Conservation (phyloP, 2,797 vertebrate genomes). For the Chaetophractus vellerosus region DNA sequence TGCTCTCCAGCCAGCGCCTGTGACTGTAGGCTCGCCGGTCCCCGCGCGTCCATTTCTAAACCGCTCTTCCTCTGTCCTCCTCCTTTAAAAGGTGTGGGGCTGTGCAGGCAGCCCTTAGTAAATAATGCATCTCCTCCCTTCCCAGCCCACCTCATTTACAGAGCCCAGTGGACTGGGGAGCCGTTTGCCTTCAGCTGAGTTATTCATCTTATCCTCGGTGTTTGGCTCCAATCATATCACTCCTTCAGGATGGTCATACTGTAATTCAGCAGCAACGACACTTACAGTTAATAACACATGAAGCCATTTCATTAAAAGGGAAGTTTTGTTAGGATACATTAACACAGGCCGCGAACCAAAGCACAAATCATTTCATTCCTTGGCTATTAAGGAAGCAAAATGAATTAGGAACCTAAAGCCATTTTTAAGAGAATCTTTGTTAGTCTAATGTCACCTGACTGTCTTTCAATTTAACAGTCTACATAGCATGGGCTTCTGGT, state of each 20-base stretch:
- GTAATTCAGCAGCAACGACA: slow-evolving; percentile 68
- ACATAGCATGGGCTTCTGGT: fast-evolving
- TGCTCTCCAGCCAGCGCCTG: fast-evolving
- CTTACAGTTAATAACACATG: slow-evolving; percentile 84
- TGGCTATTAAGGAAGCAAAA: slow-evolving; percentile 73
- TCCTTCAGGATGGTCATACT: slow-evolving; percentile 1
- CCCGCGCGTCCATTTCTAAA: background rate
- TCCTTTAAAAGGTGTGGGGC: background rate
- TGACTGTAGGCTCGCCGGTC: fast-evolving
- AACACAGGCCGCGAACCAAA: slow-evolving; percentile 72
- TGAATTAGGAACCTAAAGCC: slow-evolving; percentile 61
- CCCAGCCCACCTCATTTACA: background rate
- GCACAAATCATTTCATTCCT: slow-evolving; percentile 77
- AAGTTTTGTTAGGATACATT: slow-evolving; percentile 78
- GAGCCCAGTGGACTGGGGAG: slow-evolving; percentile 61
- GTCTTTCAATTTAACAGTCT: background rate
- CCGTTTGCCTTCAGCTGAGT: slow-evolving; percentile 52
- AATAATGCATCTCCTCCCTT: background rate
- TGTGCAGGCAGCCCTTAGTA: background rate
- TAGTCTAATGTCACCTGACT: background rate
- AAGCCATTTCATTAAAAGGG: slow-evolving; percentile 83
- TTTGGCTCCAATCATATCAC: slow-evolving; percentile 30
- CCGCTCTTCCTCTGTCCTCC: background rate
- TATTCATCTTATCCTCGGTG: slow-evolving; percentile 51
- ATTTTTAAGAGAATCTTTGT: slow-evolving; percentile 41